Base-by-base conservation (phyloP, 2,797 vertebrate genomes). In the Picus viridis region DNA sequence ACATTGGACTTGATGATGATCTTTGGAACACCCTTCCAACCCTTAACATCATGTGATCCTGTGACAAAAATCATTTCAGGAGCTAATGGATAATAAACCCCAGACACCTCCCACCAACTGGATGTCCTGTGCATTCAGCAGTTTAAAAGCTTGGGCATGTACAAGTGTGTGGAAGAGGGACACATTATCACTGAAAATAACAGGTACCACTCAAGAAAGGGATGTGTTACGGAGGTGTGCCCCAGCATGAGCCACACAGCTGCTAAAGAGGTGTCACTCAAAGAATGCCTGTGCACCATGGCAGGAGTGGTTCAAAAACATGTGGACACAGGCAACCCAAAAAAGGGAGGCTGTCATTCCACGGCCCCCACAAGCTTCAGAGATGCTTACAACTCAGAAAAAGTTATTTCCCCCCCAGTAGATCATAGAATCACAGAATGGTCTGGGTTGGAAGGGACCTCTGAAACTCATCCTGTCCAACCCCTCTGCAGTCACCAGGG, bases 281-380 rank as follows among this genome's bases (percentile, higher is more conserved):
- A 27, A 68, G 84, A 74, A 30, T 17, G 26, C 14, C 41, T 15
- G 2, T 54, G 4, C 51, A 7, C 32, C 27, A 3, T 16, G 53
- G 41, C 64, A 86, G 24, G 57, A 63, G 39, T 3, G 39, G 11
- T 88, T 64, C 62, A 61, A 69, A 39, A 90, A 7, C 53, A 34
- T 5, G 36, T 81, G 26, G 30, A 27, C 64, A 23, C 6, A 6
- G 59, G 68, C 9, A 9, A 9, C 27, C 4, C 0, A 2, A 57
- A 53, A 19, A 16, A 75, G 22, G 41, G 15, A 58, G 49, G 10
- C 4, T 70, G 1, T 13, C 3, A 11, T 56, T 76, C 64, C 51
- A 24, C 23, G 54, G 2, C 77, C 17, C 12, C 5, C 32, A 9
- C 0, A 0, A 32, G 24, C 26, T 80, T 45, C 23, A 36, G 36